Conservation (phyloP, 2,888 invertebrate genomes). For the Syrista parreyssii region DNA sequence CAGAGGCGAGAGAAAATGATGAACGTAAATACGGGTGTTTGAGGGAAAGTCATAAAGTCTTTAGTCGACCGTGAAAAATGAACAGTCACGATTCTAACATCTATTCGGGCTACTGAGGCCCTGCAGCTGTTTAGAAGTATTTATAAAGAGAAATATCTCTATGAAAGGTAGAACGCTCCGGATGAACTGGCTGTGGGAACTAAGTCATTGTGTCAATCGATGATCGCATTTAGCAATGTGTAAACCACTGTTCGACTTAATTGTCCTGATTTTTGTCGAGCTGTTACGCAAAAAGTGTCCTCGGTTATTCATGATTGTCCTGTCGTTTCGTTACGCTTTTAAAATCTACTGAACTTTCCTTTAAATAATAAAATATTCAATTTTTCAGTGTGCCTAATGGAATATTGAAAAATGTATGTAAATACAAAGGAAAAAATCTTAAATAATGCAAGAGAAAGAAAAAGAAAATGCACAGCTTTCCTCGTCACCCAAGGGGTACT, state of each 20-base stretch:
- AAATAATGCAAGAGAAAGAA: slow-evolving; percentile 24
- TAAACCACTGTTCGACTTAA: not conserved
- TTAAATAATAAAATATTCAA: not conserved
- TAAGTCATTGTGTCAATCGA: slow-evolving; percentile 20
- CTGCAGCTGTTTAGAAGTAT: not conserved
- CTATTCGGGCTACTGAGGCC: not conserved
- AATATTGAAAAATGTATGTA: not conserved
- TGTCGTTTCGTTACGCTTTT: not conserved
- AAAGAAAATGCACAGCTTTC: slow-evolving; percentile 56
- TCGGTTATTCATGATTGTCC: not conserved
- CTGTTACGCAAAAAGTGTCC: not conserved
- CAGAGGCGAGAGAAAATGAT: not conserved
- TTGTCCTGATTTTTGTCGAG: not conserved
- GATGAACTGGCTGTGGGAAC: slow-evolving; percentile 18
- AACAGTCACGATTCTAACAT: not conserved
- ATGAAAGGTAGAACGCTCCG: slow-evolving; percentile 17
- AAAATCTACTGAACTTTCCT: not conserved
- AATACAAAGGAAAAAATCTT: not conserved
- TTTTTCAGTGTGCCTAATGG: not conserved
- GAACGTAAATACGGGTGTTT: not conserved
- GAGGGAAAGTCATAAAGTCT: not conserved
- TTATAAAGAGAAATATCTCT: slow-evolving; percentile 11
- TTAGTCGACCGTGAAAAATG: not conserved
- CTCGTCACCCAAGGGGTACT: slow-evolving; percentile 66
- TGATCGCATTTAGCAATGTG: not conserved